Conservation (phyloP, 2,888 invertebrate genomes). For the Eucera pruinosa region DNA sequence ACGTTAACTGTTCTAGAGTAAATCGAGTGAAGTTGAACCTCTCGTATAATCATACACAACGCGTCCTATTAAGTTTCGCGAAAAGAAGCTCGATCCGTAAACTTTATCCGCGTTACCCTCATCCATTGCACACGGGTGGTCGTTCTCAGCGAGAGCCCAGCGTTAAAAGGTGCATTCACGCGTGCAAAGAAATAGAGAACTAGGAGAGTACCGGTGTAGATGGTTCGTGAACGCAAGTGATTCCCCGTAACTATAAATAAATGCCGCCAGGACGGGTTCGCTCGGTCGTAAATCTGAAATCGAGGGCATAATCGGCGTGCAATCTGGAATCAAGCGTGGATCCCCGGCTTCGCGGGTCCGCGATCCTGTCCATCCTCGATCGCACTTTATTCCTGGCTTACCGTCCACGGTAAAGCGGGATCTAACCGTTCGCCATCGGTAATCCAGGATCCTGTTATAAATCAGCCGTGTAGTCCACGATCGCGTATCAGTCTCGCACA, state of each 20-base stretch:
- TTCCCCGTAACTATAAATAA: slow-evolving; percentile 76
- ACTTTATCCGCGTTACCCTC: neutral
- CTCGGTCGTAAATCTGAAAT: slow-evolving; percentile 74
- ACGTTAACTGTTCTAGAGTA: too few species aligned
- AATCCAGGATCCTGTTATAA: slow-evolving; percentile 76
- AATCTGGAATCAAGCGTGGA: slow-evolving; percentile 74
- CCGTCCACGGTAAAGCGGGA: slow-evolving; percentile 70
- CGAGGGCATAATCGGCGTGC: slow-evolving; percentile 75
- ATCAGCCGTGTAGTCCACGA: slow-evolving; percentile 59
- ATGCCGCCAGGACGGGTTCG: slow-evolving; percentile 65
- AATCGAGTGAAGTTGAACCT: too few species aligned
- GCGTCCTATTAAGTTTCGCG: too few species aligned
- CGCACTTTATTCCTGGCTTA: slow-evolving; percentile 29
- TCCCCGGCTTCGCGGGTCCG: slow-evolving; percentile 62
- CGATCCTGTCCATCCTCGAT: neutral
- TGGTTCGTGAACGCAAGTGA: slow-evolving; percentile 54
- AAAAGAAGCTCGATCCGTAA: too few species aligned
- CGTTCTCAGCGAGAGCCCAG: slow-evolving; percentile 28
- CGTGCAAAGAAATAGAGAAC: slow-evolving; percentile 40
- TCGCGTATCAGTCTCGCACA: slow-evolving; percentile 21
- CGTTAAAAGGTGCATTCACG: slow-evolving; percentile 57
- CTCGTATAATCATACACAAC: too few species aligned
- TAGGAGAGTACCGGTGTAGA: neutral
- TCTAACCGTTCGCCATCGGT: slow-evolving; percentile 69
- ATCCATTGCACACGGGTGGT: slow-evolving; percentile 49